Conservation (phyloP, 2,113 vertebrate genomes). For the Sander vitreus region DNA sequence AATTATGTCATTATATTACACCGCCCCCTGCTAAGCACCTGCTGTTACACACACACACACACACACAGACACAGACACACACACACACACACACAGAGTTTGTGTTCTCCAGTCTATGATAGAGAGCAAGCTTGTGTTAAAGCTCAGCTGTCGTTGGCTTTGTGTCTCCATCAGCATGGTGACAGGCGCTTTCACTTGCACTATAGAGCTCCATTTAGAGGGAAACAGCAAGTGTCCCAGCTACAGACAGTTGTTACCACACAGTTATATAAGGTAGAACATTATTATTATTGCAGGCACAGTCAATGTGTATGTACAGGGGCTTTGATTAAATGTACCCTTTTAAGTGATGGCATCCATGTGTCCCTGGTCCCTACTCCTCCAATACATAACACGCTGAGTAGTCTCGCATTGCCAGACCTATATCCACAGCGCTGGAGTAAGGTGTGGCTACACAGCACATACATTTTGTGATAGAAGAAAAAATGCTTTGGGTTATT, state of each 20-base stretch:
- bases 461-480: too few relatives aligned
- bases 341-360: not conserved
- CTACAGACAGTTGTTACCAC: conserved; percentile 37
- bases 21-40: conserved; percentile 29
- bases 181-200: conserved; percentile 16
- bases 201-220: conserved; percentile 50
- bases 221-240: conserved; percentile 37
- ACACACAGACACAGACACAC: conserved; percentile 1
- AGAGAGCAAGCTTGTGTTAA: conserved; percentile 17
- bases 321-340: not conserved
- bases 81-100: not conserved
- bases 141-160: conserved; percentile 63
- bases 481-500: too few relatives aligned
- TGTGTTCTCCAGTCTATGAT: not conserved
- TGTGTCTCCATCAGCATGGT: conserved; percentile 46
- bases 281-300: not conserved
- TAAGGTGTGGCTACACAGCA: too few relatives aligned
- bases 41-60: conserved; percentile 4
- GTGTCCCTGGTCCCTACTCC: too few relatives aligned
- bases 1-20: conserved; percentile 18
- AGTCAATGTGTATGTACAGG: not conserved
- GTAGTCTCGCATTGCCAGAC: too few relatives aligned
- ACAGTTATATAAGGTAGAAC: not conserved
- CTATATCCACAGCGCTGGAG: too few relatives aligned
- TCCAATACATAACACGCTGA: not conserved